Evolutionary conservation across 2,797 vertebrate species (phyloP).

Genomic region (Spea hammondii): DNA sequence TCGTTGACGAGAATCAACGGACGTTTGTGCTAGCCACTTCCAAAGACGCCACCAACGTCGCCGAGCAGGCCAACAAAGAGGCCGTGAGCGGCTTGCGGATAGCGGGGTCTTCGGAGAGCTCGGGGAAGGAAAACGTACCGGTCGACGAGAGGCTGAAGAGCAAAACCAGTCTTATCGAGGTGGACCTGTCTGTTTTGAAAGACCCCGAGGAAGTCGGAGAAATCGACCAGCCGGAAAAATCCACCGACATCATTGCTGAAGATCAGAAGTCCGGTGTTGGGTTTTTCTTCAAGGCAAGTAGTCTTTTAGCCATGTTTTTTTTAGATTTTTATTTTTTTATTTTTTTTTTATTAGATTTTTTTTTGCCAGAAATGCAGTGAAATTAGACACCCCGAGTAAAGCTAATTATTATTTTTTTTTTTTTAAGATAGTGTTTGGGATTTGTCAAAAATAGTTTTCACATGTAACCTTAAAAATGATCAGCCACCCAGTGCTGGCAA

Average conservation of each 20-base stretch:
- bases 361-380: no score
- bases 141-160: slow-evolving; percentile 68
- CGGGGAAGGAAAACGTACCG: slow-evolving; percentile 66
- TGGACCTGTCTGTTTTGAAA: slow-evolving; percentile 83
- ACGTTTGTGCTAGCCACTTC: slow-evolving; percentile 59
- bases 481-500: no score
- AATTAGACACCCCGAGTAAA: no score
- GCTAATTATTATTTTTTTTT: no score
- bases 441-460: no score
- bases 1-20: slow-evolving; percentile 78
- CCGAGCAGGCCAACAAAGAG: slow-evolving; percentile 69
- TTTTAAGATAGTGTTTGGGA: no score
- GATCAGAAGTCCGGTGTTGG: slow-evolving; percentile 82
- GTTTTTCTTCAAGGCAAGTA: slow-evolving; percentile 91
- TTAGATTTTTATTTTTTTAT: no score
- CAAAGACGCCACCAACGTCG: slow-evolving; percentile 66
- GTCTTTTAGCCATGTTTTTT: no score
- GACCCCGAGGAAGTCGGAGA: slow-evolving; percentile 68
- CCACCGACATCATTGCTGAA: slow-evolving; percentile 65
- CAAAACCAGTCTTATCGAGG: slow-evolving; percentile 86
- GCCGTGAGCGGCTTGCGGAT: slow-evolving; percentile 59
- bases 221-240: slow-evolving; percentile 56
- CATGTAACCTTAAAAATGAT: no score
- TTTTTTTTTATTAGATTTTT: no score
- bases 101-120: slow-evolving; percentile 55